Base-by-base conservation (phyloP, 2,797 vertebrate species). In the Anabacerthia variegaticeps region DNA sequence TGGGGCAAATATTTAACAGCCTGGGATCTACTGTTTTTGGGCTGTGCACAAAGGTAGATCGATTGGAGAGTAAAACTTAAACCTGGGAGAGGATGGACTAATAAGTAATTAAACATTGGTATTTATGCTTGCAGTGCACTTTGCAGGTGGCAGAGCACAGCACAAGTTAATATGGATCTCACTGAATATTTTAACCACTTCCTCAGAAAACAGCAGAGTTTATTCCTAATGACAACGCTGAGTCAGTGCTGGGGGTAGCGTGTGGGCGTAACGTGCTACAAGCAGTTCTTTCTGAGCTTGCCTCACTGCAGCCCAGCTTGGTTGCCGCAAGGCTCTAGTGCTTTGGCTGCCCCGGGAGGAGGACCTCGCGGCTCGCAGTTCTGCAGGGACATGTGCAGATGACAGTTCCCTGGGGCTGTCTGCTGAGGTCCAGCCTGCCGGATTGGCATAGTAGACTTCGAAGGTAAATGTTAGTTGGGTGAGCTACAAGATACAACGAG, bases 401-500 rank as follows among this genome's bases (percentile, higher is more conserved):
- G 1, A 6, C 68, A 44, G 59, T 61, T 88, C 76, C 89, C 85
- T 72, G 82, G 56, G 56, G 72, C 56, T 74, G 0, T 36, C 21
- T 80, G 34, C 54, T 26, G 55, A 72, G 76, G 36, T 54, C n/a
- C 65, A 67, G 7, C 55, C 0, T 15, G 65, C 71, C 44, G 32
- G n/a, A 39, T 71, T 84, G 66, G 66, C 11, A 2, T 32, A 36
- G 72, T 62, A 44, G 56, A 24, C 52, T 61, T 79, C 85, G 73
- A 61, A 89, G 67, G 84, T 61, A 58, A 84, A 73, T 49, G 34
- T 74, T 86, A 49, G 28, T 24, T 94, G 83, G 32, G 66, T 72
- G 52, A 79, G 43, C 84, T 80, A 91, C 27, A 74, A 72, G 43
- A 62, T 93, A 62, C 83, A 94, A 89, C 65, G 39, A 94, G 80